Base-by-base conservation (phyloP, 1,140 invertebrate genomes). In the Drosophila rhopaloa region DNA sequence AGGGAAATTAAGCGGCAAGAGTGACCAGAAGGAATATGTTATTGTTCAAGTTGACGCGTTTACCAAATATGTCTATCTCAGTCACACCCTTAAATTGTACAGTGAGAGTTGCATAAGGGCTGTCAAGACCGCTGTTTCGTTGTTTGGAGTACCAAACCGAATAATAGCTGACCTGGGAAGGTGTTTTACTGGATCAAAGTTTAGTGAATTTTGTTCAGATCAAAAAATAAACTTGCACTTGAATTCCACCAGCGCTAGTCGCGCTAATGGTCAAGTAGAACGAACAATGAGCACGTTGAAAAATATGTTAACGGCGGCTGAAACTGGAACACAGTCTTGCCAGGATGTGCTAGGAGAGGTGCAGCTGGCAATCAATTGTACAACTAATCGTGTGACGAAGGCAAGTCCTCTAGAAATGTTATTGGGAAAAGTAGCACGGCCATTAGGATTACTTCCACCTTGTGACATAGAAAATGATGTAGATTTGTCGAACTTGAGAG, bases 171-270 rank as follows among this genome's bases (percentile, higher is more conserved):
- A 35, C 29, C 48, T 35, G 48, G 29, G 48, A 35, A 51, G 29
- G 48, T 35, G 29, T 35, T 51, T 35, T 16, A 51, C 48, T 16
- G 35, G 35, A 5, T 11, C 51, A 24, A 54, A 54, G 11, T 40
- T 38, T 6, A 37, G 16, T 24, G 24, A 24, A 24, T 24, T 24
- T 24, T 24, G 24, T 24, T 24, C 24, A 24, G 24, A 24, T 40
- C 51, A 53, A 53, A 53, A 53, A 53, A 53, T 37, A 38, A 38
- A 53, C 50, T 53, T 53, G 29, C 32, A 53, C 7, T 50, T 50
- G 14, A 53, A 19, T 11, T 32, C 50, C 32, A 53, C 50, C 10
- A 14, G 50, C 37, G 50, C 50, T 11, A 53, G 32, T 53, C 32
- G 50, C 10, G 50, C 29, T 53, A 37, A 53, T 53, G 50, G 50